Base-by-base conservation (phyloP, 2,888 invertebrate species). In the Metacarcinus magister region DNA sequence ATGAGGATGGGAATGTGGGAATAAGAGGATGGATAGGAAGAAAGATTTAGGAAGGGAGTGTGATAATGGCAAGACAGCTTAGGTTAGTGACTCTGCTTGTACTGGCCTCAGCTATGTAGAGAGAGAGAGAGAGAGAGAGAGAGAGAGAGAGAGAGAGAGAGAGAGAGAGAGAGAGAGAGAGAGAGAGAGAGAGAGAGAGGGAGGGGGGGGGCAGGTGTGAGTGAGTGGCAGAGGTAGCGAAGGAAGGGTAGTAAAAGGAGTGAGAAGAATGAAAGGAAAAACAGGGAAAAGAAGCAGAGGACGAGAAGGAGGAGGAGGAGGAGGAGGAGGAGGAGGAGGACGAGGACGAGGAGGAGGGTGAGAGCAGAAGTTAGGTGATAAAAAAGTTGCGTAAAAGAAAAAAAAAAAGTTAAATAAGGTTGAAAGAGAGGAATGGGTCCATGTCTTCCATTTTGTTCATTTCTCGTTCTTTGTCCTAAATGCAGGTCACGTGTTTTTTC, bases 301-400 rank as follows among this genome's bases (percentile, higher is more conserved):
- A n/a, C 1, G 67, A 67, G n/a, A n/a, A 67, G n/a, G 23, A 67
- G 67, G 67, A 67, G 67, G 67, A 67, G n/a, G 67, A 67, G n/a
- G 67, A n/a, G 67, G n/a, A 67, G 67, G 67, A 67, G n/a, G 67
- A 67, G n/a, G 67, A 67, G 67, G 67, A 67, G 16, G n/a, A 67
- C 0, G 67, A 67, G 67, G 67, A 67, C 23, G 67, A 67, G n/a
- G 67, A 67, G n/a, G 67, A 67, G n/a, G 67, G 67, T 19, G n/a
- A n/a, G 67, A 67, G 16, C 23, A 67, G 67, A n/a, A 67, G 67
- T 23, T n/a, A n/a, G 67, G 67, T 23, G 67, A 67, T n/a, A 67
- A 67, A n/a, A 67, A 67, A 19, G 10, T 67, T 67, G n/a, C 16
- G 67, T 67, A n/a, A 67, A 67, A 67, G n/a, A n/a, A 67, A 67